Conservation (phyloP, 2,888 invertebrate genomes). For the Erebia palarica region DNA sequence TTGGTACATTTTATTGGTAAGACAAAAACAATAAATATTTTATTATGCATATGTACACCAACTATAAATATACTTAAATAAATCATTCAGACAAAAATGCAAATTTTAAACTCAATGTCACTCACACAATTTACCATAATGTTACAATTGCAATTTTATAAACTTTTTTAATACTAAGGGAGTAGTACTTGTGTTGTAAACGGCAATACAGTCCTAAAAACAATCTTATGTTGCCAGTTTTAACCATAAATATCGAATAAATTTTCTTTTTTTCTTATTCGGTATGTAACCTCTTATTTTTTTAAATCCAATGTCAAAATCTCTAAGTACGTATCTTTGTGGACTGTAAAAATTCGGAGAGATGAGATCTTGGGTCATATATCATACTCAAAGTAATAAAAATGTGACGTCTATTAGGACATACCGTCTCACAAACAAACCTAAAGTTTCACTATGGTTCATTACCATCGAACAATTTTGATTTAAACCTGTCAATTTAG, state of each 20-base stretch:
- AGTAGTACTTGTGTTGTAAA: constrained; percentile 22
- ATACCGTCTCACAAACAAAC: neutral
- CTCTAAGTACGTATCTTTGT: constrained; percentile 46
- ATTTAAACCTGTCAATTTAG: neutral
- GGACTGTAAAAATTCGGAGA: constrained; percentile 48
- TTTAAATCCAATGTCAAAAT: constrained; percentile 2
- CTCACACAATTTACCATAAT: constrained; percentile 24
- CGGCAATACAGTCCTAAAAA: constrained; percentile 29
- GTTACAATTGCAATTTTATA: neutral
- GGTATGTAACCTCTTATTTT: constrained; percentile 4
- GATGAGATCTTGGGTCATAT: constrained; percentile 47
- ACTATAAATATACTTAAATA: constrained; percentile 17
- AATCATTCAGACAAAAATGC: constrained; percentile 22
- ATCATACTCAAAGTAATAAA: neutral
- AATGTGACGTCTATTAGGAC: neutral
- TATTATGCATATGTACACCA: constrained; percentile 34
- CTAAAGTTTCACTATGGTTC: neutral
- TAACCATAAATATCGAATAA: constrained; percentile 5
- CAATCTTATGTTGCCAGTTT: constrained; percentile 32
- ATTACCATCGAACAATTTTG: no score
- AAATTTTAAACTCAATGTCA: constrained; percentile 27
- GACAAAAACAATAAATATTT: constrained; percentile 35
- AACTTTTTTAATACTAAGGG: constrained; percentile 20
- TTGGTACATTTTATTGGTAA: constrained; percentile 37
- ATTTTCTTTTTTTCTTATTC: neutral